Base-by-base conservation (phyloP, 1,140 invertebrate species). In the Halotydeus destructor region DNA sequence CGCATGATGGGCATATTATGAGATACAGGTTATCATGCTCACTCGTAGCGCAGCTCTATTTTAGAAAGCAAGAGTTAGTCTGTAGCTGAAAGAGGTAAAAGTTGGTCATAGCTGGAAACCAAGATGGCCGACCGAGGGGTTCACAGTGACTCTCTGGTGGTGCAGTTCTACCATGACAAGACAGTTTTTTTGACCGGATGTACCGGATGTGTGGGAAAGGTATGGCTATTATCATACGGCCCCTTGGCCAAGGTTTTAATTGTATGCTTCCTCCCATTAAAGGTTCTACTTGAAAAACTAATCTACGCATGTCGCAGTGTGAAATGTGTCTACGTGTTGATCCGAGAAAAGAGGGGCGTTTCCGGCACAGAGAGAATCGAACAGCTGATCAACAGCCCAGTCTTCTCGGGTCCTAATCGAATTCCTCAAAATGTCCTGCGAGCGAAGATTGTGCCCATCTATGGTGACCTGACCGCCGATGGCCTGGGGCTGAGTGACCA, bases 391-490 rank as follows among this genome's bases (percentile, higher is more conserved):
- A 23, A 38, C 5, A 5, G 19, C 18, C 21, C 21, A 14, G 11
- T 25, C 19, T 38, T 38, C 14, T 23, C n/a, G 11, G 21, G 21
- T 38, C 5, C 5, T 9, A 14, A 38, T 9, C 14, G 6, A 6
- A 22, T 38, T 6, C 5, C n/a, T n/a, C n/a, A n/a, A 25, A n/a
- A n/a, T n/a, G n/a, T n/a, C n/a, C n/a, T 30, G 9, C n/a, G 28
- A 11, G 18, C 69, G 48, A 91, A 93, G 65, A 68, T 86, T 37
- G 70, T 81, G 33, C 72, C 84, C 1, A 75, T 97, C 32, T 69
- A 72, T 35, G 88, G 88, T 8, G 88, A 96, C 57, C 78, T 96
- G 41, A 79, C 82, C 45, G 69, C 78, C 53, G 73, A 76, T 9
- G 75, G 81, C 44, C 59, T 97, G 26, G 88, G 85, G 4, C 77